Evolutionary conservation across 2,888 invertebrate species (phyloP).

Genomic region (Tanypteryx hageni): DNA sequence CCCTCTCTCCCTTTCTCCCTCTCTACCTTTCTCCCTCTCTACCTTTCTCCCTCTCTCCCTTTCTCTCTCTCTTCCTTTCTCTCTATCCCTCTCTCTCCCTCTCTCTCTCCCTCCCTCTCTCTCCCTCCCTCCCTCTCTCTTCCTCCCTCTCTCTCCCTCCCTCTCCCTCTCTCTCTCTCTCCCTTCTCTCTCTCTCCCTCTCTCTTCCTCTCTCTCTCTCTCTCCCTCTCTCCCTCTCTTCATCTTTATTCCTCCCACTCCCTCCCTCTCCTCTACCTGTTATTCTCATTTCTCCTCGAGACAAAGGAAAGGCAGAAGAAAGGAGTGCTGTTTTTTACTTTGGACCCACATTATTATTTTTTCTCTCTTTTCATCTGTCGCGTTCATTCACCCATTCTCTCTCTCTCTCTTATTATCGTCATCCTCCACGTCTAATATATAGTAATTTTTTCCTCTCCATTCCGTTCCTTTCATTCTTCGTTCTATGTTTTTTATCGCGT

Average conservation of each 20-base stretch:
- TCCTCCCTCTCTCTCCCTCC: too few species aligned
- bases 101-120: neutral
- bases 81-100: too few species aligned
- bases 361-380: too few species aligned
- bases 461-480: too few species aligned
- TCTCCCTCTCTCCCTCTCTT: neutral
- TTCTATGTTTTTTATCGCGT: too few species aligned
- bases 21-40: neutral
- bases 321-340: conserved; percentile 27
- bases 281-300: neutral
- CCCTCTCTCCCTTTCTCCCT: neutral
- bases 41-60: neutral
- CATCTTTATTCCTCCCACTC: too few species aligned
- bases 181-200: neutral
- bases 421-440: too few species aligned
- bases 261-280: neutral
- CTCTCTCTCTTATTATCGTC: too few species aligned
- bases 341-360: neutral
- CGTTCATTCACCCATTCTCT: too few species aligned
- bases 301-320: neutral
- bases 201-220: neutral
- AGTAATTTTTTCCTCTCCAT: too few species aligned
- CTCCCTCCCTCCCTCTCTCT: neutral
- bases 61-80: too few species aligned
- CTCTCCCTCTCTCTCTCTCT: too few species aligned